Evolutionary conservation across 1,140 invertebrate species (phyloP).

Genomic region (Habropoda laboriosa): DNA sequence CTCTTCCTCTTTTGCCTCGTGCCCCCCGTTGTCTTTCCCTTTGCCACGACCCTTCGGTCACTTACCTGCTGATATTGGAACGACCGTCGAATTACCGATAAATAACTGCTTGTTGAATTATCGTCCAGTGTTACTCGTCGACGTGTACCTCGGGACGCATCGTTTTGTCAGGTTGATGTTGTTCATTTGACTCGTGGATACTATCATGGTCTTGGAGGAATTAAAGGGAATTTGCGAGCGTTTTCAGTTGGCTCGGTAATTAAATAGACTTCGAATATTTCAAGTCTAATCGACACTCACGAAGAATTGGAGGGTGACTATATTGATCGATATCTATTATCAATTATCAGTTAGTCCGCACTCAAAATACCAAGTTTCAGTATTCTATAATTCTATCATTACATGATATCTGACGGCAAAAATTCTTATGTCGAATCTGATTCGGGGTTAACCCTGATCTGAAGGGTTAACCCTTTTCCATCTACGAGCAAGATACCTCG

Average conservation of each 20-base stretch:
- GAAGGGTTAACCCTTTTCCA: too few species aligned
- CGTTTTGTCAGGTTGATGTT: not conserved
- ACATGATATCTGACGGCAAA: too few species aligned
- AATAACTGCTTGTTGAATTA: constrained; percentile 69
- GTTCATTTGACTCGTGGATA: constrained; percentile 12
- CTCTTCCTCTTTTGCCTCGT: not conserved
- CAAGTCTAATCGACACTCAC: not conserved
- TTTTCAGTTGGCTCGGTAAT: not conserved
- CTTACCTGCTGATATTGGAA: constrained; percentile 64
- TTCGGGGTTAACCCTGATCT: too few species aligned
- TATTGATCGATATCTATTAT: not conserved
- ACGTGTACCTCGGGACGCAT: constrained; percentile 10
- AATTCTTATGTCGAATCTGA: too few species aligned
- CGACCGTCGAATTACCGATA: constrained; percentile 64
- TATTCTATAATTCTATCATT: too few species aligned
- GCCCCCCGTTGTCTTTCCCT: constrained; percentile 6
- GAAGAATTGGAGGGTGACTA: constrained; percentile 5
- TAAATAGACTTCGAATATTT: too few species aligned
- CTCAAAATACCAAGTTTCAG: too few species aligned
- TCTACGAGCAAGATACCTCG: too few species aligned
- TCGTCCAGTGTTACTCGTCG: constrained; percentile 33
- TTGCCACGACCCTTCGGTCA: constrained; percentile 25
- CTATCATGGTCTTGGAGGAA: not conserved
- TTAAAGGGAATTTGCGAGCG: constrained; percentile 14
- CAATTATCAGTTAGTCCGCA: too few species aligned